Percentiles rank a stretch among this genome's conserved stretches.
Conservation (phyloP, 2,888 invertebrate species). For the Macaria notata region DNA sequence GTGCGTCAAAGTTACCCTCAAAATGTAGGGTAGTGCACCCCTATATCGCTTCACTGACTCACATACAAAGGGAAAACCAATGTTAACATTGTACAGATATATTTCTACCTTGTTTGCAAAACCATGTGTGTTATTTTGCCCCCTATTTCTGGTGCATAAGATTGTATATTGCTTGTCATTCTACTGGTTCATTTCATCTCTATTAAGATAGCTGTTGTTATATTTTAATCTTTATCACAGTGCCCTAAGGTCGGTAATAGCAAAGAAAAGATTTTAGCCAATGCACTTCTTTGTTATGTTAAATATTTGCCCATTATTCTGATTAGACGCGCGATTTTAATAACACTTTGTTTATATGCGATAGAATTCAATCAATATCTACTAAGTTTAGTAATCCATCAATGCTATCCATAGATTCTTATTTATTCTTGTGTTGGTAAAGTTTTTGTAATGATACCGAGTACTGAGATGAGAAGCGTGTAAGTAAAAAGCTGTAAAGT, state of each 20-base stretch:
- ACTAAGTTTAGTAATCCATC: no score
- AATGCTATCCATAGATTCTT: no score
- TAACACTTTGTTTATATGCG: constrained; percentile 18
- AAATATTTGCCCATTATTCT: constrained; percentile 68
- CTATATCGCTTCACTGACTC: constrained; percentile 57
- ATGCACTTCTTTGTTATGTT: constrained; percentile 46
- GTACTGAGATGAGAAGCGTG: no score
- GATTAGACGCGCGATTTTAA: constrained; percentile 48
- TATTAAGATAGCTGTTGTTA: not conserved
- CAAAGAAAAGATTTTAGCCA: constrained; percentile 24
- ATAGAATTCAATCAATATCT: not conserved
- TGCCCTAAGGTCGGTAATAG: constrained; percentile 18
- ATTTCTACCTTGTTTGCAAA: constrained; percentile 6
- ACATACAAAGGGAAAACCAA: constrained; percentile 39
- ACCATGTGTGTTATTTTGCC: not conserved
- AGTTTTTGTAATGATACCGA: no score
- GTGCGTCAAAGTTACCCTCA: constrained; percentile 56
- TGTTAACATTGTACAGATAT: constrained; percentile 13
- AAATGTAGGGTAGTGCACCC: constrained; percentile 57
- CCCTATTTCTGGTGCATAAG: no score
- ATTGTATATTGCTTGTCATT: no score
- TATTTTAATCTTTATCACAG: constrained; percentile 36
- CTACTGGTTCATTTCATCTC: no score
- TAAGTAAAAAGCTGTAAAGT: no score
- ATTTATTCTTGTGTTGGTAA: no score